Conservation (phyloP, 2,888 invertebrate genomes). For the Microdon myrmicae region DNA sequence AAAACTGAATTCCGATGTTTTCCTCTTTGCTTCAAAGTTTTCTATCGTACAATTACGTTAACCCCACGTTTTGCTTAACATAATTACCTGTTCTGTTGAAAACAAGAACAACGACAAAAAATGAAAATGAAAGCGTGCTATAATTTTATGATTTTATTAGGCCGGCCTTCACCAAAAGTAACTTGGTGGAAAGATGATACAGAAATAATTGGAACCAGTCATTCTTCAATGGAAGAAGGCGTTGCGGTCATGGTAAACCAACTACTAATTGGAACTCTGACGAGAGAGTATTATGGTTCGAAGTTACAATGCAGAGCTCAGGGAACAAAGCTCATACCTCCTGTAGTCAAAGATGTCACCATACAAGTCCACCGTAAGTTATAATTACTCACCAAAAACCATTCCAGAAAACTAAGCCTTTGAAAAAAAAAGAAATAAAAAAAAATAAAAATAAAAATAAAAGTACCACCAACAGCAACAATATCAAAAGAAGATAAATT, state of each 20-base stretch:
- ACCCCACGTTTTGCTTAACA: no score
- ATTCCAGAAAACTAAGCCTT: constrained; percentile 9
- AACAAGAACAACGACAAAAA: no score
- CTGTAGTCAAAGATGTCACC: constrained; percentile 78
- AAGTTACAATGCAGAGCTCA: constrained; percentile 82
- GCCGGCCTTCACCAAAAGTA: constrained; percentile 82
- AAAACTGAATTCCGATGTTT: no score
- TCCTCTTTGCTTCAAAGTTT: no score
- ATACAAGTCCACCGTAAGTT: constrained; percentile 78
- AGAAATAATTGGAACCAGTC: constrained; percentile 78
- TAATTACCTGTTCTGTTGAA: no score
- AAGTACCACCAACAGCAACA: constrained; percentile 1
- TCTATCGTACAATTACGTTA: no score
- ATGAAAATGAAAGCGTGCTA: not conserved
- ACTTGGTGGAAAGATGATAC: constrained; percentile 85
- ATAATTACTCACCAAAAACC: constrained; percentile 5
- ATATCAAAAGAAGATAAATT: constrained; percentile 12
- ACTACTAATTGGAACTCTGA: constrained; percentile 77
- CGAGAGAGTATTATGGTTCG: constrained; percentile 77
- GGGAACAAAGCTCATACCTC: constrained; percentile 76
- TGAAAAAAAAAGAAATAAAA: constrained; percentile 1
- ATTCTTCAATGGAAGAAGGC: constrained; percentile 72
- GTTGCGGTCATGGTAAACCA: constrained; percentile 77
- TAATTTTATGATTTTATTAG: constrained; percentile 65
- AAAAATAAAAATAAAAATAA: constrained; percentile 1